Base-by-base conservation (phyloP, 1,140 invertebrate genomes). In the Colletes gigas region DNA sequence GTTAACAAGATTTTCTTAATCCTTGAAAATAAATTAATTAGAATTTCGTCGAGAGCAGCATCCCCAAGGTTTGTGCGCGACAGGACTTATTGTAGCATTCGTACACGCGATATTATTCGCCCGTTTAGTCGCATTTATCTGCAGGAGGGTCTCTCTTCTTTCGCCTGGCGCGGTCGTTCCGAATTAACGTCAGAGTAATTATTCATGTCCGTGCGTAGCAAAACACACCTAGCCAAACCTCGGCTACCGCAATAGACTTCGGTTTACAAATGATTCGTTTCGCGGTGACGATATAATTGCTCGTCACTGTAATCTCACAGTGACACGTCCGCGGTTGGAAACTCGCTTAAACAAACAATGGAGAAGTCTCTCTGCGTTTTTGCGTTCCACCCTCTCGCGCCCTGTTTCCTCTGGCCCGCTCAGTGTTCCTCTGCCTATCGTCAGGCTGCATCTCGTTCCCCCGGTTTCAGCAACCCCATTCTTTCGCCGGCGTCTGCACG, bases 181-280 rank as follows among this genome's bases (percentile, higher is more conserved):
- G 54, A 67, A 60, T 81, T 47, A 59, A 30, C 70, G 70, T 69
- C 60, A 39, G 47, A 59, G 67, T 78, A 84, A 84, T 84, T 84
- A 84, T 77, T 83, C 67, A 83, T 80, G 71, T 70, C 69, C 65
- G 52, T 39, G 39, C 44, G 57, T 44, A 17, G 50, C 70, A 54
- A 79, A 79, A 74, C 57, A 62, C 71, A 59, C 14, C 39, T 57
- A 65, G 39, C 7, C 21, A n/a, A 69, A 30, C 63, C 17, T 17
- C 14, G 3, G n/a, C 52, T 50, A 21, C 47, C 50, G 50, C 15
- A 41, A 65, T 47, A 72, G 15, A 77, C 72, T 67, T 82, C 77
- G 76, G 63, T 80, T 80, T 80, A 79, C 81, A 62, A 85, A 83
- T 70, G 72, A 85, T 83, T 83, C 83, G 76, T 78, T 78, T 62